These are phyloP conservation scores for Mobula hypostoma DNA, from an alignment of 2,113 vertebrate species.

Conservation along the genomic window DNA sequence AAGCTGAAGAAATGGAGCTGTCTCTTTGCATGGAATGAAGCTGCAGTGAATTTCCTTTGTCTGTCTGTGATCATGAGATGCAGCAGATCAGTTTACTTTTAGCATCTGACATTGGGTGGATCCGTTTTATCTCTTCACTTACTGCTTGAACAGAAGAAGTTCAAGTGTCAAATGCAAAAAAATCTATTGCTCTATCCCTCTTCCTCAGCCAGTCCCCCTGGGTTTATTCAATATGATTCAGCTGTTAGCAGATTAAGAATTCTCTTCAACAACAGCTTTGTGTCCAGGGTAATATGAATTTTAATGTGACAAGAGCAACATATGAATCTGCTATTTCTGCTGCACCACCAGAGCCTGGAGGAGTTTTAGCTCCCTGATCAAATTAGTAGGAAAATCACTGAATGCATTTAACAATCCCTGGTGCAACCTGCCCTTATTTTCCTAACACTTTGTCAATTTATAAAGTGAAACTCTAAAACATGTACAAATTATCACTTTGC, in stretches of 20 bases:
- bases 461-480: background rate
- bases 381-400: background rate
- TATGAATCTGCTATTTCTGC: background rate
- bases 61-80: background rate
- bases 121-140: background rate
- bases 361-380: background rate
- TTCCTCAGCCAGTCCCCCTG: background rate
- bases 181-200: background rate
- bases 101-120: background rate
- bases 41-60: background rate
- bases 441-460: conserved; percentile 1
- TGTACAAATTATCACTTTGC: background rate
- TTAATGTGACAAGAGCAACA: background rate
- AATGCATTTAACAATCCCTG: background rate
- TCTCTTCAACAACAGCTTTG: background rate
- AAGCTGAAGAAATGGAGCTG: background rate
- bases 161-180: background rate
- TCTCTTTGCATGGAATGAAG: background rate
- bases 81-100: background rate
- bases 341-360: background rate
- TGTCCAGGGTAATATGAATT: background rate
- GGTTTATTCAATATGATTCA: background rate
- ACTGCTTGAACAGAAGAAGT: background rate
- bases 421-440: background rate
- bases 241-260: background rate